These are phyloP conservation scores for Drosophila trichaetosa DNA, from an alignment of 2,888 invertebrate species.

Conservation along the genomic window DNA sequence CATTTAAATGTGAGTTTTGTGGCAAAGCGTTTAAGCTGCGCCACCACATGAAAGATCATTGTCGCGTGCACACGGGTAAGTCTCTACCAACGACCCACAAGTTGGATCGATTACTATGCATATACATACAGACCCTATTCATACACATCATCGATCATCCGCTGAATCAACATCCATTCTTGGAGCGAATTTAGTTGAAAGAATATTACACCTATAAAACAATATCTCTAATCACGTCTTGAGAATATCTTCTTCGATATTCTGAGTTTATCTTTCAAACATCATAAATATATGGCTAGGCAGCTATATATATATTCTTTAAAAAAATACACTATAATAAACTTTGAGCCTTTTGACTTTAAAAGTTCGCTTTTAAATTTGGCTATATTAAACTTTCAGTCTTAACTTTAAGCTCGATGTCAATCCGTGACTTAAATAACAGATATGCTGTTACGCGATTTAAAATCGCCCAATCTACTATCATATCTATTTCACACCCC, in stretches of 20 bases:
- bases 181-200: background rate
- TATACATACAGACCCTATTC: background rate
- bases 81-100: slow-evolving; percentile 40
- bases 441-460: background rate
- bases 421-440: background rate
- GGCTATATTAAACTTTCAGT: background rate
- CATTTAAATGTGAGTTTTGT: slow-evolving; percentile 97
- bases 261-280: background rate
- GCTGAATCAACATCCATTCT: background rate
- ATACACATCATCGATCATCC: background rate
- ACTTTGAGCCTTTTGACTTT: background rate
- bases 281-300: background rate
- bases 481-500: background rate
- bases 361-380: background rate
- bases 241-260: background rate
- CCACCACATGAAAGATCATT: slow-evolving; percentile 97
- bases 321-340: background rate
- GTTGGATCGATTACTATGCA: slow-evolving; percentile 18
- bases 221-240: background rate
- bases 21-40: slow-evolving; percentile 96
- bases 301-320: background rate
- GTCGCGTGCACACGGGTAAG: slow-evolving; percentile 94
- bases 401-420: background rate
- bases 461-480: background rate
- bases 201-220: background rate